Base-by-base conservation (phyloP, 2,888 invertebrate genomes). In the Noctua janthina region DNA sequence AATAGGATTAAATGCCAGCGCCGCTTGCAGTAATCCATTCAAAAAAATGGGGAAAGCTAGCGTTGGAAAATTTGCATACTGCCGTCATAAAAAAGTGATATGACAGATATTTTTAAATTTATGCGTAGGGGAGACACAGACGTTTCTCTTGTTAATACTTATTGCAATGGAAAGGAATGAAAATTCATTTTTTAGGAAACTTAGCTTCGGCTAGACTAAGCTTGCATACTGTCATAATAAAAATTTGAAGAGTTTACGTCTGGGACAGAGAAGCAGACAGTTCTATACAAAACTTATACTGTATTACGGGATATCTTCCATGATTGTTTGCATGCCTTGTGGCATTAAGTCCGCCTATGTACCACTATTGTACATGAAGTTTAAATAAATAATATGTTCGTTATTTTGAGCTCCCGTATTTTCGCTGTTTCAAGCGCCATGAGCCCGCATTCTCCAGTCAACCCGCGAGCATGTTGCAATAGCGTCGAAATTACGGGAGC, bases 31-130 rank as follows among this genome's bases (percentile, higher is more conserved):
- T 49, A 72, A 76, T 79, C 89, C 84, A 78, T 88, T 81, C 80
- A 71, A 68, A 78, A 79, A 76, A 73, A 49, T 62, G 51, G 64
- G n/a, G 20, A 78, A 79, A 73, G 70, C 82, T 73, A 64, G 78
- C 83, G 86, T 62, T 76, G 70, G 23, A 56, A 74, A 88, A 87
- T 86, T 88, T 88, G 69, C 86, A 88, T 82, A 67, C 70, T 51
- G 49, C n/a, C 72, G 43, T 81, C 79, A 86, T 86, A 78, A 81
- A 88, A 29, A 87, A 72, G 68, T 81, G 72, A 73, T 56, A 74
- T 0, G 75, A 70, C 69, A 73, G 71, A 68, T 62, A 68, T 84
- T 68, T 46, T 76, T 1, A 49, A 49, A 77, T 77, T 66, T 71
- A 39, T 64, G 51, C 51, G 10, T 17, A n/a, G 13, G 35, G 23